A percentile compares a stretch with the other conserved stretches of the same genome.
phyloP scores from a whole-genome alignment of 2,797 vertebrate genomes.

The Acanthurus lineatus region DNA sequence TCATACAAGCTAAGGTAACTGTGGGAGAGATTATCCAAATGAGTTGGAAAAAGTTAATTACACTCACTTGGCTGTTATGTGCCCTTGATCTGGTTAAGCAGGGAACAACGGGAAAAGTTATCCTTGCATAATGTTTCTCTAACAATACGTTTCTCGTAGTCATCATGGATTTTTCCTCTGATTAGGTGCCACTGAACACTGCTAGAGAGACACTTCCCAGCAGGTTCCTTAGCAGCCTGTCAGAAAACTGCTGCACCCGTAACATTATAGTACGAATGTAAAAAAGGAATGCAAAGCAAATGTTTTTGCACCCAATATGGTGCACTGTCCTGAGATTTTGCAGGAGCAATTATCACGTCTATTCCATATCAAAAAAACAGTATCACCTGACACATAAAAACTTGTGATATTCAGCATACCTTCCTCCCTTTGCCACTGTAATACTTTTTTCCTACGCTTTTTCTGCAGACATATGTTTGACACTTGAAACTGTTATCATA shows the following conservation, averaged over 20 bases:
- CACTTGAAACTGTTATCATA: constrained; percentile 81
- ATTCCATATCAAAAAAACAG: constrained; percentile 53
- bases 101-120: constrained; percentile 50
- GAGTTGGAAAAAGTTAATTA: constrained; percentile 75
- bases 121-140: constrained; percentile 46
- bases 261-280: constrained; percentile 25
- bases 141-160: constrained; percentile 61
- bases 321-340: constrained; percentile 68
- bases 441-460: constrained; percentile 74
- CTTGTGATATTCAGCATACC: constrained; percentile 77
- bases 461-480: constrained; percentile 82
- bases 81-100: constrained; percentile 59
- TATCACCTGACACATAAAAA: constrained; percentile 74
- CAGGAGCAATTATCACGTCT: constrained; percentile 84
- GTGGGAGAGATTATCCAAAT: constrained; percentile 72
- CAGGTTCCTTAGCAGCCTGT: constrained; percentile 48
- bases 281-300: constrained; percentile 50
- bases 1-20: constrained; percentile 74
- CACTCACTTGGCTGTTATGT: constrained; percentile 62
- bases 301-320: constrained; percentile 80
- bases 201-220: constrained; percentile 59
- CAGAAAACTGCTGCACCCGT: constrained; percentile 61
- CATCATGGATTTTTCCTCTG: constrained; percentile 29
- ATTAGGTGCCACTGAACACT: constrained; percentile 30
- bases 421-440: constrained; percentile 64